These are phyloP conservation scores for Ctenochaetus hawaiiensis DNA, from an alignment of 2,797 vertebrate species.

Conservation along the genomic window DNA sequence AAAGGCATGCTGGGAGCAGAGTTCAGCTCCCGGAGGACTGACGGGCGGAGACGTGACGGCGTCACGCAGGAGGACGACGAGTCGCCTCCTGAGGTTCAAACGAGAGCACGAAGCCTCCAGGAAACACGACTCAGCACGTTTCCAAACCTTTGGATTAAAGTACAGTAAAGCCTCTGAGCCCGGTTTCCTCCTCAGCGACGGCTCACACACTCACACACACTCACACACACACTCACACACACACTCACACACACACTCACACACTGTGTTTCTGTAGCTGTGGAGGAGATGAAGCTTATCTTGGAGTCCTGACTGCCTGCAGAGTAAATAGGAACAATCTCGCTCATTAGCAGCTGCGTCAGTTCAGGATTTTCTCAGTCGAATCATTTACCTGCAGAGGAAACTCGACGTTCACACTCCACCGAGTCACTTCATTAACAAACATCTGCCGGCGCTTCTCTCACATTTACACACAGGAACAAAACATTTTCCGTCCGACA, in stretches of 20 bases:
- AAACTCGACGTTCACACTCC: slow-evolving; percentile 6
- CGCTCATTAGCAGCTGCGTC: neutral
- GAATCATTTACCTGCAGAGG: slow-evolving; percentile 6
- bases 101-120: fast-evolving
- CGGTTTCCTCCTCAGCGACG: no score
- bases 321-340: neutral
- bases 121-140: neutral
- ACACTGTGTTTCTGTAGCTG: neutral
- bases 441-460: slow-evolving; percentile 1
- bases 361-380: neutral
- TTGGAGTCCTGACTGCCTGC: neutral
- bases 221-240: no score
- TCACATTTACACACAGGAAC: neutral
- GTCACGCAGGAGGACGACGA: slow-evolving; percentile 7
- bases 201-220: no score
- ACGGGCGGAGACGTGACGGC: slow-evolving; percentile 9
- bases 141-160: neutral
- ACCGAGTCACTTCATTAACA: neutral
- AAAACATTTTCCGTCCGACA: slow-evolving; percentile 4
- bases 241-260: no score
- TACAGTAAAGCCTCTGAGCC: neutral
- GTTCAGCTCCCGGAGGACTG: slow-evolving; percentile 27
- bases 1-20: slow-evolving; percentile 35
- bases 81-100: slow-evolving; percentile 1
- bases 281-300: neutral